Conservation (phyloP, 2,888 invertebrate genomes). For the Flabesymbios commensalis region DNA sequence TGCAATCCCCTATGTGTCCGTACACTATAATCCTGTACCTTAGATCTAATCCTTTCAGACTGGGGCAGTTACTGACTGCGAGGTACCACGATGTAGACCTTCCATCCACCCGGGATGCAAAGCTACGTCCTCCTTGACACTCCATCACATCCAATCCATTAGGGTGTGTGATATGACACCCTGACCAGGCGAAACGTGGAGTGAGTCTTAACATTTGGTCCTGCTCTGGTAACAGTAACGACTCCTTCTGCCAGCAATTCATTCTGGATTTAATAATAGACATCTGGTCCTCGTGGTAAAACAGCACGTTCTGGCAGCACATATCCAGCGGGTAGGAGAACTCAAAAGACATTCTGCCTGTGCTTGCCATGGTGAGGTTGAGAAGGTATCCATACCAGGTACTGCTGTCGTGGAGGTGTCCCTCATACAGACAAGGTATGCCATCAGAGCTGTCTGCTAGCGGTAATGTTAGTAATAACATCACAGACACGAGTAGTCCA, state of each 20-base stretch:
- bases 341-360: conserved; percentile 31
- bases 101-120: conserved; percentile 13
- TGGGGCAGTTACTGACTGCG: conserved; percentile 34
- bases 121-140: conserved; percentile 36
- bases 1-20: conserved; percentile 35
- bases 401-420: conserved; percentile 23
- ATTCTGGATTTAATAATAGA: conserved; percentile 28
- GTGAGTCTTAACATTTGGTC: conserved; percentile 36
- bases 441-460: too few species aligned
- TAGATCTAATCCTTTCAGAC: conserved; percentile 30
- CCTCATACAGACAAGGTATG: conserved; percentile 32
- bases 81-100: conserved; percentile 28
- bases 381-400: conserved; percentile 36
- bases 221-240: conserved; percentile 28
- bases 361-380: conserved; percentile 29
- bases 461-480: too few species aligned
- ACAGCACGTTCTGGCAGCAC: conserved; percentile 36
- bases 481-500: too few species aligned
- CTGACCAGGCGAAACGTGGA: conserved; percentile 36
- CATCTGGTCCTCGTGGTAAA: conserved; percentile 34
- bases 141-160: conserved; percentile 26
- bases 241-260: conserved; percentile 37
- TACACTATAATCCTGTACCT: conserved; percentile 28
- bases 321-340: conserved; percentile 33
- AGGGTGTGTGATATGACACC: conserved; percentile 30